phyloP scores from a whole-genome alignment of 2,797 vertebrate genomes.

The Odontamblyopus rebecca region DNA sequence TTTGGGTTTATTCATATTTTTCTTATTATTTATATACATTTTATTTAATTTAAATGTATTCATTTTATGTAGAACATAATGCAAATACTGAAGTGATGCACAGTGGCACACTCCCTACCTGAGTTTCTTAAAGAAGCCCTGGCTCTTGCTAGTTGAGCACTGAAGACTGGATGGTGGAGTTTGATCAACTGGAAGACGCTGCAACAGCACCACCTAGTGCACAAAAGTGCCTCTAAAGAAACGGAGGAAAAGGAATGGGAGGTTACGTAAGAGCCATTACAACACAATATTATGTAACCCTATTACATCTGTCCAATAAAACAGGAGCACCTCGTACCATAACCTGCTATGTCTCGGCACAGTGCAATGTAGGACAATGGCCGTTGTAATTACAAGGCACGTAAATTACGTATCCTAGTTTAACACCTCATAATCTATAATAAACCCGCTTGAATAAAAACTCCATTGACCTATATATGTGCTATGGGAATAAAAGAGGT shows the following conservation, averaged over 20 bases:
- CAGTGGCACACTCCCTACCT: background rate
- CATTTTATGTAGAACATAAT: background rate
- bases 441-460: background rate
- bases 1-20: too few species aligned
- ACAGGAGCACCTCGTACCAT: slow-evolving; percentile 49
- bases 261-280: slow-evolving; percentile 81
- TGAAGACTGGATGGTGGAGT: background rate
- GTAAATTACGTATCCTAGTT: background rate
- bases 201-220: slow-evolving; percentile 71
- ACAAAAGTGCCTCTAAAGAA: slow-evolving; percentile 9
- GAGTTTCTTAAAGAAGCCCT: background rate
- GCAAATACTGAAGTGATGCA: background rate
- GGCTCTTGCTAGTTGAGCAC: slow-evolving; percentile 13
- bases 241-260: slow-evolving; percentile 45
- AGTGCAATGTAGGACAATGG: slow-evolving; percentile 19
- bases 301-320: slow-evolving; percentile 67
- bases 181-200: slow-evolving; percentile 3
- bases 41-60: background rate
- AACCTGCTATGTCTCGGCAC: slow-evolving; percentile 36
- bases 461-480: slow-evolving; percentile 8
- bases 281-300: slow-evolving; percentile 79
- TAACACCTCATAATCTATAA: background rate
- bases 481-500: background rate
- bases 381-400: slow-evolving; percentile 9
- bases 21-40: too few species aligned